phyloP scores from a whole-genome alignment of 2,888 invertebrate genomes.

The Rhagonycha fulva region DNA sequence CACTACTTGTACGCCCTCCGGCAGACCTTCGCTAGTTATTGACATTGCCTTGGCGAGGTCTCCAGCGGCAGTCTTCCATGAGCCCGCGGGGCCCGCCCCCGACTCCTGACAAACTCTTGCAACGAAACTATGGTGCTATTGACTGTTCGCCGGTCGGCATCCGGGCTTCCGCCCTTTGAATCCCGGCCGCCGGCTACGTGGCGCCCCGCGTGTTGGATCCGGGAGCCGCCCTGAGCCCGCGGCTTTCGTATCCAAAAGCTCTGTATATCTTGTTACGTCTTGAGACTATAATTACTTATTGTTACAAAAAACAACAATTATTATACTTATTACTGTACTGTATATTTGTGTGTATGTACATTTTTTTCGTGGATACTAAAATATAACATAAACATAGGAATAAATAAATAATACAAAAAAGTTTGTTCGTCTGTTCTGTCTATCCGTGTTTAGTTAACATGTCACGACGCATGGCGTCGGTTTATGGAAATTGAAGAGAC shows the following conservation, averaged over 20 bases:
- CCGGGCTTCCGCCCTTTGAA: slow-evolving; percentile 26
- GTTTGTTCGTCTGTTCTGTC: slow-evolving; percentile 28
- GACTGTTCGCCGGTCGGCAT: slow-evolving; percentile 47
- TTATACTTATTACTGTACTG: slow-evolving; percentile 47
- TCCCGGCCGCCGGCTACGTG: slow-evolving; percentile 33
- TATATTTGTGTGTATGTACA: slow-evolving; percentile 55
- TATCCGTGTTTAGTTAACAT: slow-evolving; percentile 21
- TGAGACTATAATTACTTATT: slow-evolving; percentile 47
- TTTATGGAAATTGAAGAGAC: slow-evolving; percentile 42
- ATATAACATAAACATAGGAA: slow-evolving; percentile 38
- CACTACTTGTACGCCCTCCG: slow-evolving; percentile 30
- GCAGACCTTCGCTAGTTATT: slow-evolving; percentile 32
- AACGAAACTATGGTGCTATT: slow-evolving; percentile 57
- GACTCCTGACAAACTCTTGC: slow-evolving; percentile 47
- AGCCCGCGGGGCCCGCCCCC: slow-evolving; percentile 50
- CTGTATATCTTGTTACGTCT: slow-evolving; percentile 53
- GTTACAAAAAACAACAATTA: slow-evolving; percentile 41
- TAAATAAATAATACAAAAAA: slow-evolving; percentile 40
- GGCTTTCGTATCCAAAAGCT: slow-evolving; percentile 45
- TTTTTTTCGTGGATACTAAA: slow-evolving; percentile 51
- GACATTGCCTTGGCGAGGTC: slow-evolving; percentile 51
- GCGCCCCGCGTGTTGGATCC: slow-evolving; percentile 44
- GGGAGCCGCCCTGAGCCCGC: slow-evolving; percentile 50
- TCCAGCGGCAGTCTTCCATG: slow-evolving; percentile 56
- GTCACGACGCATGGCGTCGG: slow-evolving; percentile 29